These are phyloP conservation scores for Danio kyathit DNA, from an alignment of 2,797 vertebrate genomes.

Conservation along the genomic window DNA sequence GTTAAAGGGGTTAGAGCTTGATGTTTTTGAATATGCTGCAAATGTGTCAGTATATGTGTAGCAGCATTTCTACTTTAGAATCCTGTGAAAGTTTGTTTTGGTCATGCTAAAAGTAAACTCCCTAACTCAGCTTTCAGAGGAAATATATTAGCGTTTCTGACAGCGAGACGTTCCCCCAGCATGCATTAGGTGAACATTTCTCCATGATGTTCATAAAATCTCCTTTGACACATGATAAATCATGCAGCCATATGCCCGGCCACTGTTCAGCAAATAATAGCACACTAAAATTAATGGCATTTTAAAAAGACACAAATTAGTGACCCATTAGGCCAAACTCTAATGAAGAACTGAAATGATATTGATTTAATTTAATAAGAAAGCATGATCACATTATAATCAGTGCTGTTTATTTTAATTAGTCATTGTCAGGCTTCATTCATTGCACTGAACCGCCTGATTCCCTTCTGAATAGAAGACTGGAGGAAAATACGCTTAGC, in stretches of 20 bases:
- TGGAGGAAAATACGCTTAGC: conserved; percentile 21
- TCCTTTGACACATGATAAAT: conserved; percentile 30
- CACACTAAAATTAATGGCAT: conserved; percentile 50
- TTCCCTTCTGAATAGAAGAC: conserved; percentile 46
- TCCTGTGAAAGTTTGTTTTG: neutral
- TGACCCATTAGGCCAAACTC: conserved; percentile 65
- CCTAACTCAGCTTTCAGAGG: neutral
- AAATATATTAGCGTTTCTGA: neutral
- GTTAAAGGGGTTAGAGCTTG: neutral
- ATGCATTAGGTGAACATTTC: conserved; percentile 5
- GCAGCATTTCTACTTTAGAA: neutral
- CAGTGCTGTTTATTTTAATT: conserved; percentile 73
- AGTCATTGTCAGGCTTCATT: conserved; percentile 68
- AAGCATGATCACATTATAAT: conserved; percentile 68
- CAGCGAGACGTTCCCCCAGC: neutral
- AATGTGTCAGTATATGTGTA: conserved; percentile 31
- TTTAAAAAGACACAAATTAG: conserved; percentile 60
- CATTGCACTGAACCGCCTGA: conserved; percentile 59
- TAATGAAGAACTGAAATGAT: conserved; percentile 70
- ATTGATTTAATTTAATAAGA: conserved; percentile 67
- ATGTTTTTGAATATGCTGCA: neutral
- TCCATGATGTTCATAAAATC: conserved; percentile 2
- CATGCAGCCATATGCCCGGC: conserved; percentile 30
- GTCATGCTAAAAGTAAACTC: neutral
- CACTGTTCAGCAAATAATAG: conserved; percentile 29